Percentiles rank a stretch among this genome's conserved stretches.
Conservation (phyloP, 2,888 invertebrate genomes). For the Gortyna flavago region DNA sequence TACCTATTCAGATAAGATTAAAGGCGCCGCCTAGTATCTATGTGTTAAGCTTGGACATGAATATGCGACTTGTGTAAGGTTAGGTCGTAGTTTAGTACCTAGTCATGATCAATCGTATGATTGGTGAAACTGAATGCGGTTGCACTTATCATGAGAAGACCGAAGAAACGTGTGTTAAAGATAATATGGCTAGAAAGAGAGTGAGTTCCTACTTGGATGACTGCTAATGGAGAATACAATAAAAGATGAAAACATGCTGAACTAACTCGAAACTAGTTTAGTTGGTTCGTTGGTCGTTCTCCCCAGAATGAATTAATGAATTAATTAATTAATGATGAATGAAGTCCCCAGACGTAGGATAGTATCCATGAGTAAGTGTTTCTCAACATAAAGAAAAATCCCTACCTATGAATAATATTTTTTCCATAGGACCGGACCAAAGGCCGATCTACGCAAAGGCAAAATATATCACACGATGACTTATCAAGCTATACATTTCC, state of each 20-base stretch:
- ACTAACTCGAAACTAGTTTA: not conserved
- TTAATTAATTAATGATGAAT: too few species aligned
- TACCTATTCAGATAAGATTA: not conserved
- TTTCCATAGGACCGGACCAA: too few species aligned
- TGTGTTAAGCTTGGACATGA: not conserved
- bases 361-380: not conserved
- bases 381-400: not conserved
- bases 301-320: too few species aligned
- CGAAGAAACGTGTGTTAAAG: not conserved
- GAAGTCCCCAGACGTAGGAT: not conserved
- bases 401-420: too few species aligned
- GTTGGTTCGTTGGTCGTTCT: not conserved
- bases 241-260: not conserved
- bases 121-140: not conserved
- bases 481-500: not conserved
- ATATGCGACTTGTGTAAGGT: not conserved
- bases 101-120: not conserved
- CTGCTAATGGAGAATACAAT: not conserved
- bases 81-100: not conserved
- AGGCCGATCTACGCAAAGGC: too few species aligned
- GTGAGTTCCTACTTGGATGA: not conserved
- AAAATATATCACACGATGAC: not conserved
- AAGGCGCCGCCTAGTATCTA: not conserved
- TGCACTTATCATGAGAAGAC: not conserved
- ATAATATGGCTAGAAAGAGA: not conserved